Conservation (phyloP, 2,113 vertebrate genomes). For the Dermatemys mawii region DNA sequence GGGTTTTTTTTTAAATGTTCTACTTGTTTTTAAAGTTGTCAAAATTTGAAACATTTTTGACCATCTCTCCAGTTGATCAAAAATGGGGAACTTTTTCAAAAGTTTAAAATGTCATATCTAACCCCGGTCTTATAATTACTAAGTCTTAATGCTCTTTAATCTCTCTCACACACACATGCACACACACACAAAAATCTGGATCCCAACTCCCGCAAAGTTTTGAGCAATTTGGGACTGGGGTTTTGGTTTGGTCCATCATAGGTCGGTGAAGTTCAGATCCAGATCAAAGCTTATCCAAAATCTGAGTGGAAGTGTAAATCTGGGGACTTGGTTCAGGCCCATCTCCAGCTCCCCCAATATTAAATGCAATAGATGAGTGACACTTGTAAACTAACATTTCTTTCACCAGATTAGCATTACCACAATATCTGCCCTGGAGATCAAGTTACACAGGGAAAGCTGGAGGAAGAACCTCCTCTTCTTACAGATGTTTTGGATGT, state of each 20-base stretch:
- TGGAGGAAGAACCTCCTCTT: neutral
- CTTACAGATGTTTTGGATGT: neutral
- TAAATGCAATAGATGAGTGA: neutral
- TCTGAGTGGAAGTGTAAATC: neutral
- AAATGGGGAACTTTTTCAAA: neutral
- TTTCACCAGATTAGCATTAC: neutral
- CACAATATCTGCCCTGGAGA: neutral
- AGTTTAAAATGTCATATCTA: neutral
- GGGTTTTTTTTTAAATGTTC: neutral
- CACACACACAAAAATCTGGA: neutral
- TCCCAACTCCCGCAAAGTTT: neutral
- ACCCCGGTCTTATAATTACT: neutral
- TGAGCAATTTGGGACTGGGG: neutral
- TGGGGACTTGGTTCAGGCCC: fast-evolving
- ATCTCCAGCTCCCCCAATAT: neutral
- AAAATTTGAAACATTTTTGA: neutral
- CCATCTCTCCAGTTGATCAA: neutral
- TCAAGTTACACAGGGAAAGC: neutral
- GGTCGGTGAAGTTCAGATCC: neutral
- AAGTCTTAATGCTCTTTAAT: neutral
- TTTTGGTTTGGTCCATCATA: neutral
- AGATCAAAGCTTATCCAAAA: neutral
- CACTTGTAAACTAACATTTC: neutral
- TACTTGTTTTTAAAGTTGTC: neutral
- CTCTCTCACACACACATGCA: too few species aligned